These are phyloP conservation scores for Plodia interpunctella DNA, from an alignment of 1,140 invertebrate species.

Conservation along the genomic window DNA sequence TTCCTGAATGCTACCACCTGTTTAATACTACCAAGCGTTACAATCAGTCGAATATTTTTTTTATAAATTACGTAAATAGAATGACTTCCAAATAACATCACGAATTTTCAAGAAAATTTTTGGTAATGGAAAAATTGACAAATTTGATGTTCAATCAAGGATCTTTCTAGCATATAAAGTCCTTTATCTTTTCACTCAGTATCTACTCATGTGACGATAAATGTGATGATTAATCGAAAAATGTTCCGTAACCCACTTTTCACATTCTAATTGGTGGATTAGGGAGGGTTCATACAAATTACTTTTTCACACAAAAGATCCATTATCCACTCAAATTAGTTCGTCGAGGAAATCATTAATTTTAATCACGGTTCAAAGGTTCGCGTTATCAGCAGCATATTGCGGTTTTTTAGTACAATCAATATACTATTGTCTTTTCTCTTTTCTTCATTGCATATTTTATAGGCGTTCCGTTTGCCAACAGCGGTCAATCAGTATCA, in stretches of 20 bases:
- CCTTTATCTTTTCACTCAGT: neutral
- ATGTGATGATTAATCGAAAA: slow-evolving; percentile 46
- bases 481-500: no score
- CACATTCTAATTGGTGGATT: slow-evolving; percentile 43
- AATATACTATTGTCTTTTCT: neutral
- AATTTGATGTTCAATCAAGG: no score
- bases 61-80: no score
- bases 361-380: slow-evolving; percentile 46
- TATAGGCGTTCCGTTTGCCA: no score
- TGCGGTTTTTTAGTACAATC: neutral
- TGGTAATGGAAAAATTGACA: no score
- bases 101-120: no score
- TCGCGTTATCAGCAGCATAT: slow-evolving; percentile 8
- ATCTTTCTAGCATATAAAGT: slow-evolving; percentile 2
- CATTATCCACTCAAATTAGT: slow-evolving; percentile 61
- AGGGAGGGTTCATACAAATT: slow-evolving; percentile 40
- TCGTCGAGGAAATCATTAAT: slow-evolving; percentile 51
- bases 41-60: no score
- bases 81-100: no score
- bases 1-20: no score
- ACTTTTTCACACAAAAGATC: slow-evolving; percentile 64
- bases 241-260: slow-evolving; percentile 30
- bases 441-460: no score
- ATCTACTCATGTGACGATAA: slow-evolving; percentile 11
- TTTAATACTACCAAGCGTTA: no score